Conservation (phyloP, 2,888 invertebrate genomes). For the Autographa gamma region DNA sequence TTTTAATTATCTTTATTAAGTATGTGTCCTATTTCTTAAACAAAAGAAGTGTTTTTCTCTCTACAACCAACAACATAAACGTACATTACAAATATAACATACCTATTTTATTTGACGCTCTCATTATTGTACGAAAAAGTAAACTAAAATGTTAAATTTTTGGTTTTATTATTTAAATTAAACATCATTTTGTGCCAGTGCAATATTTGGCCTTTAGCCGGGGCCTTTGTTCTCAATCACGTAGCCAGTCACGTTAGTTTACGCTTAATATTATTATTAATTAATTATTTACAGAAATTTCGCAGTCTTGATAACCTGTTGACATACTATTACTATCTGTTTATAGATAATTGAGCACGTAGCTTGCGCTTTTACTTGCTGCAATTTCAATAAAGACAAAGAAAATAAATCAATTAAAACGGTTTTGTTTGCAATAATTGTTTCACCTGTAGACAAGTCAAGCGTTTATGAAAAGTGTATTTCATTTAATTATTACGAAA, state of each 20-base stretch:
- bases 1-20: conserved; percentile 80
- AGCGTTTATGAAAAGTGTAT: too few relatives aligned
- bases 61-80: background rate
- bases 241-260: conserved; percentile 4
- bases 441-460: background rate
- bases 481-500: too few relatives aligned
- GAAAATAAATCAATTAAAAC: background rate
- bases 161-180: background rate
- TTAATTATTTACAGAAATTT: conserved; percentile 12
- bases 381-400: background rate
- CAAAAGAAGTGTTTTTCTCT: background rate
- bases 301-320: background rate
- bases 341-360: background rate
- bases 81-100: background rate
- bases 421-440: background rate
- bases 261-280: background rate
- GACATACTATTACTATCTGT: conserved; percentile 19
- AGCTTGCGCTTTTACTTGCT: background rate
- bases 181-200: background rate
- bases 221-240: conserved; percentile 11
- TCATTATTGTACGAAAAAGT: too few relatives aligned
- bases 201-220: background rate
- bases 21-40: conserved; percentile 49
- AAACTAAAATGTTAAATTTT: too few relatives aligned
- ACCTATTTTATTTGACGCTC: background rate